phyloP scores from a whole-genome alignment of 2,113 vertebrate genomes.

The Recurvirostra avosetta region DNA sequence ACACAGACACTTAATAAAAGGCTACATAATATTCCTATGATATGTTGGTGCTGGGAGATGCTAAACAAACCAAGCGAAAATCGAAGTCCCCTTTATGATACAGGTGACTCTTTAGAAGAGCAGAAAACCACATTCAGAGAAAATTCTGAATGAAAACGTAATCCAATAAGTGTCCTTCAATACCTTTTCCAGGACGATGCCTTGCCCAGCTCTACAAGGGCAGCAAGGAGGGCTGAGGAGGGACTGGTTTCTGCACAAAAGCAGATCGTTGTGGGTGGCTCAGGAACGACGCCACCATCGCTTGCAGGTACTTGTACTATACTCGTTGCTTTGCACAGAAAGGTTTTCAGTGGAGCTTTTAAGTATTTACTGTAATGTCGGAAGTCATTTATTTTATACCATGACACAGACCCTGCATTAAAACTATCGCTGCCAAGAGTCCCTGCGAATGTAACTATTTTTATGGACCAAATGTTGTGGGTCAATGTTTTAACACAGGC shows the following conservation, averaged over 20 bases:
- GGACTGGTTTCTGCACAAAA: neutral
- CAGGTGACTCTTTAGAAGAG: neutral
- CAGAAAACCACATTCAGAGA: neutral
- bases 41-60: neutral
- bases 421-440: slow-evolving; percentile 63
- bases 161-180: neutral
- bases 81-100: neutral
- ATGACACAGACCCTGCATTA: slow-evolving; percentile 62
- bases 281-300: neutral
- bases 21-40: neutral
- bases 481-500: slow-evolving; percentile 62
- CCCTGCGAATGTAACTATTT: slow-evolving; percentile 54
- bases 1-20: neutral
- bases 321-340: neutral
- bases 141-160: neutral
- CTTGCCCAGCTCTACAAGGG: neutral
- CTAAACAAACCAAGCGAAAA: neutral
- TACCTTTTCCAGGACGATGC: neutral
- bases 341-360: slow-evolving; percentile 45
- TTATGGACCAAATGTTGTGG: slow-evolving; percentile 74
- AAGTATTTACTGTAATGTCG: slow-evolving; percentile 12
- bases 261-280: neutral
- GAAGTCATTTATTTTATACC: slow-evolving; percentile 66
- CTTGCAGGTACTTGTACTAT: neutral
- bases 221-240: neutral